Percentiles rank a stretch among this genome's conserved stretches.
These are phyloP conservation scores for Halocaridina rubra DNA, from an alignment of 2,888 invertebrate species.

Conservation along the genomic window DNA sequence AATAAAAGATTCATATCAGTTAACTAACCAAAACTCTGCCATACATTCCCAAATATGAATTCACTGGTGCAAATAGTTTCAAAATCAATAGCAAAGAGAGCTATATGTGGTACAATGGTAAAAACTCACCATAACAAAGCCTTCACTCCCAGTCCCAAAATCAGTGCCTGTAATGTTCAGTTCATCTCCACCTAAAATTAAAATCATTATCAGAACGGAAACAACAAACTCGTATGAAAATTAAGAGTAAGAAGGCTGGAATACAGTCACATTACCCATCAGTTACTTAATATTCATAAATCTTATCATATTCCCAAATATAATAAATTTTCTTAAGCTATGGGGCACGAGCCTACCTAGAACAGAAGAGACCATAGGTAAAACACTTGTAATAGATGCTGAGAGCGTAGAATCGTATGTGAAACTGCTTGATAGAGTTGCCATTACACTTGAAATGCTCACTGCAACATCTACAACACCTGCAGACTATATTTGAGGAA, in stretches of 20 bases:
- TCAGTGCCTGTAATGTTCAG: conserved; percentile 13
- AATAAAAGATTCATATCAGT: too few relatives aligned
- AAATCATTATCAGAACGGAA: neutral
- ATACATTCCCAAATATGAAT: too few relatives aligned
- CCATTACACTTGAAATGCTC: neutral
- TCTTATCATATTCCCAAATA: too few relatives aligned
- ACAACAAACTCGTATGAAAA: neutral
- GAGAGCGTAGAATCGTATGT: conserved; percentile 11
- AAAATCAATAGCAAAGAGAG: too few relatives aligned
- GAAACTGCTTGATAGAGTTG: neutral
- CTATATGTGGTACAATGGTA: too few relatives aligned
- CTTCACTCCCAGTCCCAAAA: neutral
- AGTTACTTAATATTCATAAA: too few relatives aligned
- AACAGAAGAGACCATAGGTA: neutral
- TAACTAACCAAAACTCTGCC: too few relatives aligned
- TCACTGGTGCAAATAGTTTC: too few relatives aligned
- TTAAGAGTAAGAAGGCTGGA: neutral
- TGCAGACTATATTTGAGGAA: neutral
- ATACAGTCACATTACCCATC: neutral
- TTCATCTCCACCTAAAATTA: neutral
- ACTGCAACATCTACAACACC: conserved; percentile 1
- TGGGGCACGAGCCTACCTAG: too few relatives aligned
- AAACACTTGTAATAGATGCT: neutral
- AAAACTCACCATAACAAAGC: neutral
- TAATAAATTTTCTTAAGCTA: too few relatives aligned